Base-by-base conservation (phyloP, 2,888 invertebrate genomes). In the Hartigia nigra region DNA sequence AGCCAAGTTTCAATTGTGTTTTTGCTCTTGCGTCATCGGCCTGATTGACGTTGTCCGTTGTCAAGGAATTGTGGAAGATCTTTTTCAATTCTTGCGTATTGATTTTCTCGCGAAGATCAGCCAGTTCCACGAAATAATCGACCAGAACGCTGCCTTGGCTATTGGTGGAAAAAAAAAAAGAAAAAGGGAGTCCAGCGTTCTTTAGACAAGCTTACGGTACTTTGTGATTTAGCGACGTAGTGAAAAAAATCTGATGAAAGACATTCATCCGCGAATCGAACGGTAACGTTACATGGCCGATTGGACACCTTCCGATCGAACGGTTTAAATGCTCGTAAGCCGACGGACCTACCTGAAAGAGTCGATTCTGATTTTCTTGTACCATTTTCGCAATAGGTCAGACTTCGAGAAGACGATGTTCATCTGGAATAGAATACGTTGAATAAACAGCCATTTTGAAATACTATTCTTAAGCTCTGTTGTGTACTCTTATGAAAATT, bases 91-190 rank as follows among this genome's bases (percentile, higher is more conserved):
- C 92, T 75, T 92, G 92, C 14, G 93, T 93, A 79, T 92, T 92
- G 5, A 93, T 90, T 36, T 89, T 91, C 78, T 92, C 90, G 72
- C 94, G 95, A 4, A 97, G 93, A 85, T 97, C 95, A 83, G 95
- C 95, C 80, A 98, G 91, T 92, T 97, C 97, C 31, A 98, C 95
- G 84, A 97, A 95, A 89, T 97, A 98, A 90, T 98, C 98, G 23
- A 97, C 97, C 31, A 98, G 92, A 75, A 98, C 95, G 85, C 97
- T 97, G 79, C 97, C 97, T 90, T 96, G 94, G 88, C 96, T 97
- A 88, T 81, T 81, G 92, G 9, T 23, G 55, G 9, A 2, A 55
- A 9, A 39, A 39, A 55, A 39, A 39, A 55, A 55, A 55, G 2
- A 39, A 39, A 55, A 39, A 39, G 23, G 23, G 23, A 5, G 55